Percentiles rank a stretch among this genome's conserved stretches.
phyloP scores from a whole-genome alignment of 2,888 invertebrate genomes.

The Tetragonisca angustula region DNA sequence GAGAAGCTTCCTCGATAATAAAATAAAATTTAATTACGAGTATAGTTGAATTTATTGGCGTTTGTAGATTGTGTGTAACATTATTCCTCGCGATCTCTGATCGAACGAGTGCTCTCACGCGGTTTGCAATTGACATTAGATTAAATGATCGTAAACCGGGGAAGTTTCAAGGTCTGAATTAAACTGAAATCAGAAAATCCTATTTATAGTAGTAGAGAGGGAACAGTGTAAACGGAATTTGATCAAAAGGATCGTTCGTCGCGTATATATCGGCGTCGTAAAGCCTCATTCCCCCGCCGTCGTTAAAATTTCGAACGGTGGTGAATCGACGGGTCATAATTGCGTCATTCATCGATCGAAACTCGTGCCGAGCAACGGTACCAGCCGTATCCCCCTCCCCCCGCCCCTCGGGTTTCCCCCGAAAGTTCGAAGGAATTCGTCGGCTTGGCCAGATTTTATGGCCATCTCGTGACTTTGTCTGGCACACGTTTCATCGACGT shows the following conservation, averaged over 20 bases:
- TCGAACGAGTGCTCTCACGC: neutral
- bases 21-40: no score
- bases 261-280: neutral
- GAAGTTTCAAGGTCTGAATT: neutral
- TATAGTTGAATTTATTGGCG: no score
- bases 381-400: no score
- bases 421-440: slow-evolving; percentile 22
- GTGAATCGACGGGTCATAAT: slow-evolving; percentile 21
- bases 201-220: neutral
- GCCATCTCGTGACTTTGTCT: slow-evolving; percentile 17
- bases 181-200: neutral
- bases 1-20: neutral
- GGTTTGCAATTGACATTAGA: neutral
- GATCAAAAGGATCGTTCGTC: no score
- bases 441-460: slow-evolving; percentile 48
- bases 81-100: neutral
- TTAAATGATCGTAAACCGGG: neutral
- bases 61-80: neutral
- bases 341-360: slow-evolving; percentile 17
- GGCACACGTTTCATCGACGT: slow-evolving; percentile 44
- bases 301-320: neutral
- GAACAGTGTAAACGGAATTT: neutral
- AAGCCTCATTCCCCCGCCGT: neutral
- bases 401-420: slow-evolving; percentile 1
- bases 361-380: neutral